phyloP scores from a whole-genome alignment of 2,888 invertebrate species.

The Gibbula magus region DNA sequence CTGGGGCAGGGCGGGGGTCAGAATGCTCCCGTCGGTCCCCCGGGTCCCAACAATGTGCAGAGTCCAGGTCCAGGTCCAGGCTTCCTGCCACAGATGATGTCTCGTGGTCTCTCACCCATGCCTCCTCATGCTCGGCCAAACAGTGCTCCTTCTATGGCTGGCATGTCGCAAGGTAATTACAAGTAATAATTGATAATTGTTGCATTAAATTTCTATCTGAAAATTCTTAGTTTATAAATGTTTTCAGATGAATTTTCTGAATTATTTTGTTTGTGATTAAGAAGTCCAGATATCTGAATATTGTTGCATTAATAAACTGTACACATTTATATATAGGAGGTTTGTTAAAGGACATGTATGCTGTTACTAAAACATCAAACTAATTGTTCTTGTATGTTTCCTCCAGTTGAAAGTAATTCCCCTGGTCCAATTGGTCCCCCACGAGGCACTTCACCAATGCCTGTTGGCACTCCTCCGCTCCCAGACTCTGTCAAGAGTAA shows the following conservation, averaged over 20 bases:
- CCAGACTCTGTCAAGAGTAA: slow-evolving; percentile 45
- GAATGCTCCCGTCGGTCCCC: not conserved
- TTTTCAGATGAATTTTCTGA: too few relatives aligned
- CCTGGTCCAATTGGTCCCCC: slow-evolving; percentile 56
- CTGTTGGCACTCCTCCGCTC: slow-evolving; percentile 51
- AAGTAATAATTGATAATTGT: too few relatives aligned
- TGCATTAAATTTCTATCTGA: not conserved
- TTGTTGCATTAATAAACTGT: too few relatives aligned
- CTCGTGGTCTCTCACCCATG: slow-evolving; percentile 62
- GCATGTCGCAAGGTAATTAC: slow-evolving; percentile 66
- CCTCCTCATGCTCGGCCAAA: slow-evolving; percentile 63
- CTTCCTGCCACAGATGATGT: slow-evolving; percentile 25
- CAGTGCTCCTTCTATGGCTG: slow-evolving; percentile 69
- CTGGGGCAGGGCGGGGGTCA: not conserved
- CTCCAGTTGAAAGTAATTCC: slow-evolving; percentile 34
- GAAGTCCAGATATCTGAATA: too few relatives aligned
- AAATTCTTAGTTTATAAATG: too few relatives aligned
- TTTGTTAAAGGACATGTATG: not conserved
- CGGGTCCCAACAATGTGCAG: not conserved
- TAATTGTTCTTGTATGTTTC: not conserved
- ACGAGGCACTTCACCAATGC: slow-evolving; percentile 55
- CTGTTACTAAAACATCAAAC: not conserved
- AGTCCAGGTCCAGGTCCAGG: slow-evolving; percentile 4
- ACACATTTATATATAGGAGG: too few relatives aligned
- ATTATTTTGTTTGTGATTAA: too few relatives aligned